Conservation (phyloP, 1,140 invertebrate genomes). For the Lepidurus couesii region DNA sequence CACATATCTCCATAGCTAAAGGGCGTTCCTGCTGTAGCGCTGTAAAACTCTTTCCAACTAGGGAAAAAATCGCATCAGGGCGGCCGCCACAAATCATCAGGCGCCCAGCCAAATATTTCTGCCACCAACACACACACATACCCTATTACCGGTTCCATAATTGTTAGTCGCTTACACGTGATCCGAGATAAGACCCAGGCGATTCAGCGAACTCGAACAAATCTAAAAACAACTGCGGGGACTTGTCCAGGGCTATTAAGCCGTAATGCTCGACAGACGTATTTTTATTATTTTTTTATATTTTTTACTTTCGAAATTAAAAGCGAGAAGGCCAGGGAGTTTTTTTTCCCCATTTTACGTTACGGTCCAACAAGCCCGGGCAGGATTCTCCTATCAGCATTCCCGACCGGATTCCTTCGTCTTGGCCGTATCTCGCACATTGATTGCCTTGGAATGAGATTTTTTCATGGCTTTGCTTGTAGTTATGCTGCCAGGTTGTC, state of each 20-base stretch:
- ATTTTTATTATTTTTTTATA: too few species aligned
- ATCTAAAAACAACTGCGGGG: background rate
- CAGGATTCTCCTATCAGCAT: background rate
- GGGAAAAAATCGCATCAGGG: background rate
- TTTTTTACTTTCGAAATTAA: background rate
- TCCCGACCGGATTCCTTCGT: background rate
- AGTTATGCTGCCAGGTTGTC: background rate
- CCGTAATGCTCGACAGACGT: background rate
- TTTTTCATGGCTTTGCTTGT: background rate
- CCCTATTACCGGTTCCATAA: conserved; percentile 3
- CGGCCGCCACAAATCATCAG: conserved; percentile 4
- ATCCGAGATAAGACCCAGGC: background rate
- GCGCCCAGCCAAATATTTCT: background rate
- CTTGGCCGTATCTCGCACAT: background rate
- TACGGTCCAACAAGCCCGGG: background rate
- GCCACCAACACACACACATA: background rate
- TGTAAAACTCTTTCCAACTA: background rate
- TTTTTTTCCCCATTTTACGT: background rate
- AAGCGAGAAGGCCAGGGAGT: background rate
- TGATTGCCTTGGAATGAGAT: conserved; percentile 18
- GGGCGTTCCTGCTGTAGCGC: background rate
- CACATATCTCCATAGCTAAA: background rate
- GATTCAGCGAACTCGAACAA: background rate
- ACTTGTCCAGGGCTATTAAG: background rate
- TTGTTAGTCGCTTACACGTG: background rate